Base-by-base conservation (phyloP, 1,140 invertebrate genomes). In the Bombus sylvicola region DNA sequence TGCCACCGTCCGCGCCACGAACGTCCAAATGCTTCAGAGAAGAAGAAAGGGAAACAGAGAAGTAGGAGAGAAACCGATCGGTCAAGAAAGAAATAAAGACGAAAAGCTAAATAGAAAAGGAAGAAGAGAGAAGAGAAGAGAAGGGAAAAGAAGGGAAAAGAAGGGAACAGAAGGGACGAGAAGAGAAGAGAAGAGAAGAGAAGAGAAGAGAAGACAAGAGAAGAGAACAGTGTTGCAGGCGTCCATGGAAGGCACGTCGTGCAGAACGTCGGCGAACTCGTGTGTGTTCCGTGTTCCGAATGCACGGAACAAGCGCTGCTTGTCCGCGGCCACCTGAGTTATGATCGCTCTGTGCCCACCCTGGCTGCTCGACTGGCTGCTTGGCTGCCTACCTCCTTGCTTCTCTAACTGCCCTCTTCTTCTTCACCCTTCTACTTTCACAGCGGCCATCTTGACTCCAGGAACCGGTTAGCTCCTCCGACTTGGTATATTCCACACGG, bases 321-420 rank as follows among this genome's bases (percentile, higher is more conserved):
- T 93, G 92, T 94, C 92, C 90, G 89, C 92, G 89, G 88, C 90
- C 91, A 92, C 91, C 92, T 93, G 93, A 94, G 92, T 94, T 94
- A 94, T 93, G 92, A 94, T 93, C 91, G 91, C 85, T 92, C 85
- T 88, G 83, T 92, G 93, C 92, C 92, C 92, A 93, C 92, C 93
- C 92, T 91, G 92, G 43, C 85, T 89, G 89, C 85, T 79, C 69
- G 86, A 86, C 92, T 91, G 92, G 43, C 85, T 89, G 89, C 85
- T 76, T 66, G 86, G 68, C 75, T 88, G 62, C 80, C 73, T 85
- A 71, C 88, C 85, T 86, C 80, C 76, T 78, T 73, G 82, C 81
- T 86, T 81, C 77, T 72, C 87, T 86, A 85, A 90, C 86, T 86
- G 87, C 85, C 83, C 81, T 91, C 85, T 90, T 90, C 89, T 90